Evolutionary conservation across 1,140 invertebrate species (phyloP), one percentile per base, ranked within the genome.

Genomic region (Eriosoma lanigerum): DNA sequence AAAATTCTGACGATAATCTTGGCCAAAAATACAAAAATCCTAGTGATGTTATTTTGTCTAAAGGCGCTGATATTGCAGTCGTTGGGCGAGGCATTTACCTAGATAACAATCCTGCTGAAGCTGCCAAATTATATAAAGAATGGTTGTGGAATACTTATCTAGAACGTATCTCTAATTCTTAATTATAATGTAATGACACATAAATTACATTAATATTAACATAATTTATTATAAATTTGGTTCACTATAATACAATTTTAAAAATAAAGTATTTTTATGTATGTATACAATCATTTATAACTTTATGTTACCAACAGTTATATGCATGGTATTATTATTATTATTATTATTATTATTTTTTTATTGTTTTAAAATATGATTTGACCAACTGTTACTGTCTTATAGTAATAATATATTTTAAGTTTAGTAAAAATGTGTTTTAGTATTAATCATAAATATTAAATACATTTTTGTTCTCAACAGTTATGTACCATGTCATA

Each of bases 1-100:
- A 85, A 60, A 90, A 90, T 83, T 46, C 56, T 1, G 81, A 73
- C n/a, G 84, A 85, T 82, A 62, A 70, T 3, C 82, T 91, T 19
- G 91, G 90, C 1, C 94, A 96, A 85, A 89, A 92, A 82, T 98
- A 98, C 84, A 91, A 92, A 73, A 92, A 91, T 52, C 96, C 96
- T 4, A 89, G 92, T 82, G 87, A 90, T 76, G 94, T 95, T 17
- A 89, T 99, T 10, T 83, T 90, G 32, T 89, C 93, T 81, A 90
- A 91, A 83, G 94, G 94, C 50, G 94, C 93, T 38, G 97, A 99
- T 88, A 87, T 98, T 48, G 92, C 95, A 44, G 96, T 99, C 54
- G 96, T 98, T 0, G 97, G 97, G 5, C 88, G 97, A 83, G 96
- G 95, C 5, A 96, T 99, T 82, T 90, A 91, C 1, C 85, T 91